These are phyloP conservation scores for Meteorus colon DNA, from an alignment of 2,888 invertebrate genomes.

Conservation along the genomic window DNA sequence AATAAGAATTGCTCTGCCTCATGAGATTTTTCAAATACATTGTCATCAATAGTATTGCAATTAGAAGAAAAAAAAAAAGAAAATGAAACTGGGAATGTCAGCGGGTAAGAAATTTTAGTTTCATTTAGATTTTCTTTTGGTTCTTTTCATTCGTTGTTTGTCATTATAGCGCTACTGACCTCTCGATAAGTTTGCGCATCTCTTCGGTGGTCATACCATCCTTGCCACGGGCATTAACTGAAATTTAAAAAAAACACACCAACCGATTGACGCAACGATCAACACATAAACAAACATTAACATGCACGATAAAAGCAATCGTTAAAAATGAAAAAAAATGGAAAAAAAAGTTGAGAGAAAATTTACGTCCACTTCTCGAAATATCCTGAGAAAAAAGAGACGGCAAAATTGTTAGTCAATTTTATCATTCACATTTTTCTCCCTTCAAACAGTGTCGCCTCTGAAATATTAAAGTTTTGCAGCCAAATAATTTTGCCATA, in stretches of 20 bases:
- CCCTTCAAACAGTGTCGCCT: neutral
- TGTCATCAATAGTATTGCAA: slow-evolving; percentile 1
- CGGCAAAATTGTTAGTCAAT: slow-evolving; percentile 38
- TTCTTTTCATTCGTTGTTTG: slow-evolving; percentile 43
- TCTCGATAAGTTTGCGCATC: slow-evolving; percentile 98
- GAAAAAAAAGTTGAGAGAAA: neutral
- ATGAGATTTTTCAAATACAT: slow-evolving; percentile 12
- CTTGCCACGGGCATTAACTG: slow-evolving; percentile 83
- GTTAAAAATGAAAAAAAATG: neutral
- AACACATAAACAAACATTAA: slow-evolving; percentile 64
- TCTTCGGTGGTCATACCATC: slow-evolving; percentile 96
- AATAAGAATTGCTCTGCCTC: neutral
- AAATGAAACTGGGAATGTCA: neutral
- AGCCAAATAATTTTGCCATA: neutral
- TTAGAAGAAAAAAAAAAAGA: neutral
- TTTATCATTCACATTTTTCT: slow-evolving; percentile 11
- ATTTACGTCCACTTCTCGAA: neutral
- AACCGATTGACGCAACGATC: slow-evolving; percentile 75
- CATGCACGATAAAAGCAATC: slow-evolving; percentile 45
- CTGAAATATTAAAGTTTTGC: slow-evolving; percentile 22
- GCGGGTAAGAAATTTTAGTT: slow-evolving; percentile 14
- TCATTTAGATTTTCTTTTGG: slow-evolving; percentile 18
- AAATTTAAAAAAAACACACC: slow-evolving; percentile 78
- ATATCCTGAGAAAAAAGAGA: neutral
- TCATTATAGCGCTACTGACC: slow-evolving; percentile 80